Conservation (phyloP, 2,113 vertebrate genomes). For the Acrocephalus kingi region DNA sequence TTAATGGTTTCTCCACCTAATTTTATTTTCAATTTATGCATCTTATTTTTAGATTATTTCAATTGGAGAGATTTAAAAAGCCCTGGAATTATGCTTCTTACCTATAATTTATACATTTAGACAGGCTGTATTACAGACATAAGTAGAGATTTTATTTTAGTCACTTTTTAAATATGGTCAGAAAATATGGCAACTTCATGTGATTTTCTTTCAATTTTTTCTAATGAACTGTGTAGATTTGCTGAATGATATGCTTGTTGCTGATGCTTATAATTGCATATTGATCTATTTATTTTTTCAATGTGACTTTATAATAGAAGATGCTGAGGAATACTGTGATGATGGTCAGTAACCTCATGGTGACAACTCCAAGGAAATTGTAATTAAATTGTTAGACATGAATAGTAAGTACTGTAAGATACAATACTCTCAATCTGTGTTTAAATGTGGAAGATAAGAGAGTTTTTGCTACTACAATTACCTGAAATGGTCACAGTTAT, state of each 20-base stretch:
- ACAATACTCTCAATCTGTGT: neutral
- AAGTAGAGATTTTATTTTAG: neutral
- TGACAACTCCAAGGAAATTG: neutral
- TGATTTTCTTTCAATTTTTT: neutral
- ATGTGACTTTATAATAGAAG: neutral
- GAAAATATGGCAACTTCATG: neutral
- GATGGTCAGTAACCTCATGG: neutral
- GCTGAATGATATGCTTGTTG: neutral
- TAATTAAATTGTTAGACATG: neutral
- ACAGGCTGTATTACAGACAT: neutral
- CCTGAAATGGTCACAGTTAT: neutral
- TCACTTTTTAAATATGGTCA: neutral
- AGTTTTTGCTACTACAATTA: neutral
- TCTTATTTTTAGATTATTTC: neutral
- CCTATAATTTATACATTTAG: neutral
- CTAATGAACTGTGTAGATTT: neutral
- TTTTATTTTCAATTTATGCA: neutral
- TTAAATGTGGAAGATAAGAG: neutral
- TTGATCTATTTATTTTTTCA: constrained; percentile 17
- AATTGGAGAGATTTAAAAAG: neutral
- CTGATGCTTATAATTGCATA: constrained; percentile 8
- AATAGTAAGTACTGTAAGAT: neutral
- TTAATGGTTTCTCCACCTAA: neutral
- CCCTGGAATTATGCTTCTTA: neutral
- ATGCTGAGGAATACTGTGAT: neutral